These are phyloP conservation scores for Sesia apiformis DNA, from an alignment of 2,888 invertebrate species.

Conservation along the genomic window DNA sequence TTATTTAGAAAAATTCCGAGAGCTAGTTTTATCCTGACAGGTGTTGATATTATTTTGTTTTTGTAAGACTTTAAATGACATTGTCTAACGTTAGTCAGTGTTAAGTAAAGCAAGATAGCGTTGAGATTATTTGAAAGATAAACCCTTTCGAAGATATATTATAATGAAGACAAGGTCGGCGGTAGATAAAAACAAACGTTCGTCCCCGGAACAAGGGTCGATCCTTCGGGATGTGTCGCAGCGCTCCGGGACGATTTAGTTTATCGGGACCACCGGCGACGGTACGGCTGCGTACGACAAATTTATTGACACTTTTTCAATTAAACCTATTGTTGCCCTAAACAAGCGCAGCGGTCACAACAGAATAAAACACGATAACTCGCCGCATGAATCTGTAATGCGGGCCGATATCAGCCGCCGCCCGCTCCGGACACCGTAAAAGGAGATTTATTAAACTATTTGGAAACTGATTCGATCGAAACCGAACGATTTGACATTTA, in stretches of 20 bases:
- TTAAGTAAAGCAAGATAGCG: constrained; percentile 31
- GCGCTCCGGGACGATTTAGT: constrained; percentile 35
- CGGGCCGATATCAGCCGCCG: constrained; percentile 54
- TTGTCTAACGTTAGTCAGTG: constrained; percentile 4
- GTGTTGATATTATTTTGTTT: too few species aligned
- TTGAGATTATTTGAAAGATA: constrained; percentile 44
- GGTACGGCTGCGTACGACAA: constrained; percentile 52
- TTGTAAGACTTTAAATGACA: background rate
- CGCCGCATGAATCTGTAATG: constrained; percentile 62
- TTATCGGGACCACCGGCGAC: constrained; percentile 66
- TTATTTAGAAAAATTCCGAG: too few species aligned
- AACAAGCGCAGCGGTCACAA: constrained; percentile 61
- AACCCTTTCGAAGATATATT: constrained; percentile 50
- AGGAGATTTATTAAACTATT: constrained; percentile 76
- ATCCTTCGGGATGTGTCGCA: constrained; percentile 48
- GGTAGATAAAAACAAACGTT: constrained; percentile 62
- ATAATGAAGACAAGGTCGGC: constrained; percentile 58
- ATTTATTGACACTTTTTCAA: constrained; percentile 75
- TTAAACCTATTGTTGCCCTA: constrained; percentile 68
- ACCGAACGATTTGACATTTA: constrained; percentile 74
- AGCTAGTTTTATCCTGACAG: too few species aligned
- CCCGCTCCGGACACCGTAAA: constrained; percentile 58
- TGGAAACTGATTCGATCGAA: constrained; percentile 73
- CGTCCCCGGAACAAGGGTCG: constrained; percentile 46
- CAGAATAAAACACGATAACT: constrained; percentile 69